Percentiles rank a stretch among this genome's conserved stretches.
Evolutionary conservation across 2,797 vertebrate genomes (phyloP).

Genomic region (Pogonophryne albipinna): DNA sequence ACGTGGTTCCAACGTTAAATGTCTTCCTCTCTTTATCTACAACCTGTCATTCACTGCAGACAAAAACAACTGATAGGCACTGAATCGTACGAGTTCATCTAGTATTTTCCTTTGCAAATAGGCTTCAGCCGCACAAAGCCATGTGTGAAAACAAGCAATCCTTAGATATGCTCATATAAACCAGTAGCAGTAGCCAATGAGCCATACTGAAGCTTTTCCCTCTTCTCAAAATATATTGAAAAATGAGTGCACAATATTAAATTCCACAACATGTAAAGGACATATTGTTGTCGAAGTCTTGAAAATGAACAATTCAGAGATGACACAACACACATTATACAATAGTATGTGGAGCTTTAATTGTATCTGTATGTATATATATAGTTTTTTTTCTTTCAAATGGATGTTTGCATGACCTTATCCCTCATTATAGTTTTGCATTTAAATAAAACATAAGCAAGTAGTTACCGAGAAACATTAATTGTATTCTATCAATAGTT

Average conservation of each 20-base stretch:
- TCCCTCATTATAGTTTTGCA: constrained; percentile 34
- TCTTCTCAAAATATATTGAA: background rate
- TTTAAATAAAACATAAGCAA: too few relatives aligned
- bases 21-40: constrained; percentile 18
- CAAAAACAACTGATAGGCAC: constrained; percentile 23
- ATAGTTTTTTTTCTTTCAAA: constrained; percentile 4
- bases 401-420: constrained; percentile 24
- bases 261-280: background rate
- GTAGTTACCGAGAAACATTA: background rate
- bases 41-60: constrained; percentile 9
- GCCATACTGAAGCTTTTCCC: background rate
- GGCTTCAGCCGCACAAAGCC: constrained; percentile 8
- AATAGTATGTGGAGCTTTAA: constrained; percentile 13
- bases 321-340: constrained; percentile 22
- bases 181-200: constrained; percentile 7
- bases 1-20: constrained; percentile 55
- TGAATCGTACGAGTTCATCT: constrained; percentile 8
- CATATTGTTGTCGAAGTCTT: constrained; percentile 2
- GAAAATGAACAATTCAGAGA: constrained; percentile 7
- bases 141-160: constrained; percentile 26
- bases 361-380: constrained; percentile 5
- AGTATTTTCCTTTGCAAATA: constrained; percentile 9
- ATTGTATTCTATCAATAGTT: too few relatives aligned
- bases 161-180: constrained; percentile 22
- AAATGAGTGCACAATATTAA: constrained; percentile 2